These are phyloP conservation scores for Plodia interpunctella DNA, from an alignment of 1,140 invertebrate genomes.

Conservation along the genomic window DNA sequence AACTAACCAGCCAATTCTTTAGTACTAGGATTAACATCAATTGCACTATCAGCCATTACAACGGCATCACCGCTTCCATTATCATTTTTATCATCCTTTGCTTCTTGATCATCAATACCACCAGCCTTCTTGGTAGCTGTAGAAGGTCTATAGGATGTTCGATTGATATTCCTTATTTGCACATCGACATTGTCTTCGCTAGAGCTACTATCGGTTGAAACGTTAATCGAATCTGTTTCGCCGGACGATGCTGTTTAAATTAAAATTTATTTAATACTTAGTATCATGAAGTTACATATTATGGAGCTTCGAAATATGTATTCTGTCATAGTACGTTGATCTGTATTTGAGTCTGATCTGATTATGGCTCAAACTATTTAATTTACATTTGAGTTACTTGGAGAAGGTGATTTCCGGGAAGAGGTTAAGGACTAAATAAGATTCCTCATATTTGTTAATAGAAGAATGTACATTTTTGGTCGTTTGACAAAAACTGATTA, in stretches of 20 bases:
- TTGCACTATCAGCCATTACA: too few relatives aligned
- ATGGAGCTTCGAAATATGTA: too few relatives aligned
- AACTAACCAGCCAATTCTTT: constrained; percentile 1
- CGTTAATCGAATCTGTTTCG: constrained; percentile 45
- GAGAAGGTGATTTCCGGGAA: too few relatives aligned
- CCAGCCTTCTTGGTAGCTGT: constrained; percentile 17
- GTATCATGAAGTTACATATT: neutral
- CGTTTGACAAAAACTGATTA: too few relatives aligned
- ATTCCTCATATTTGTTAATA: too few relatives aligned
- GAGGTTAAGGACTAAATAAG: too few relatives aligned
- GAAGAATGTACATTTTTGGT: too few relatives aligned
- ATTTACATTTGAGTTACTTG: too few relatives aligned
- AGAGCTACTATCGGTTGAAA: constrained; percentile 31
- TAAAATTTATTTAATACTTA: constrained; percentile 6
- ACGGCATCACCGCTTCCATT: neutral
- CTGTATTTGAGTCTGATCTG: too few relatives aligned
- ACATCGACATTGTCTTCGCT: constrained; percentile 1
- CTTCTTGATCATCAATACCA: neutral
- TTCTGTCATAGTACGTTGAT: too few relatives aligned
- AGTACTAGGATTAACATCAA: neutral
- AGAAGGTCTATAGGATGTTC: constrained; percentile 32
- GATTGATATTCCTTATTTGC: constrained; percentile 13
- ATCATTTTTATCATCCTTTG: neutral
- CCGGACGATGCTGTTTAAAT: constrained; percentile 38
- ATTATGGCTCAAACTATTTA: too few relatives aligned